Conservation (phyloP, 2,113 vertebrate species). For the Pelvicachromis taeniatus region DNA sequence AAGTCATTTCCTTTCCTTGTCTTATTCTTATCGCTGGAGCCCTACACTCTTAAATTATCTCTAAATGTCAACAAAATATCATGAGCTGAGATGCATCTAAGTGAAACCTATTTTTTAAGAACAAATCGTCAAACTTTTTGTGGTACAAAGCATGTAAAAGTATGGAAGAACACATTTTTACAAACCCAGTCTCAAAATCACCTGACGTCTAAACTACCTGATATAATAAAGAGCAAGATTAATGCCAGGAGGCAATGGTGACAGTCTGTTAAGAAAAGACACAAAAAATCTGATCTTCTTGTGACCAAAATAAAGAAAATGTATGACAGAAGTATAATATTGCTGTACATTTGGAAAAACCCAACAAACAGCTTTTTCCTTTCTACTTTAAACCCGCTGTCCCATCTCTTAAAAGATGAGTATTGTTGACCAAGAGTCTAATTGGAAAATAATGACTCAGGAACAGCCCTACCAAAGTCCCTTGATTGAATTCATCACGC, state of each 20-base stretch:
- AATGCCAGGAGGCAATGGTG: background rate
- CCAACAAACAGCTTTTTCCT: background rate
- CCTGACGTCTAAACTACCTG: background rate
- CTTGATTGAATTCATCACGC: background rate
- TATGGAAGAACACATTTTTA: background rate
- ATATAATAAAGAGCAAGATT: background rate
- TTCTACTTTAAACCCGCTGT: background rate
- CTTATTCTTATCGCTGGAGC: background rate
- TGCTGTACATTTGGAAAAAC: background rate
- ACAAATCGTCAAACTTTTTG: background rate
- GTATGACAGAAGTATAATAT: background rate
- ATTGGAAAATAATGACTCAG: background rate
- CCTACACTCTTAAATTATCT: too few relatives aligned
- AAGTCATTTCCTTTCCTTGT: background rate
- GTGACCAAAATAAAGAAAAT: background rate
- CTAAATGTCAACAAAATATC: background rate
- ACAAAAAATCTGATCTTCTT: background rate
- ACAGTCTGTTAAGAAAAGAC: background rate
- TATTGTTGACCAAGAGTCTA: background rate
- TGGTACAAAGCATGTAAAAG: background rate
- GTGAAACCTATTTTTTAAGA: background rate
- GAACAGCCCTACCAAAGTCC: background rate
- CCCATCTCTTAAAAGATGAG: background rate
- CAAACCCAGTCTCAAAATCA: background rate
- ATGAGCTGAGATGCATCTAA: background rate